Evolutionary conservation across 2,797 vertebrate species (phyloP).

Genomic region (Dicrostonyx torquatus): DNA sequence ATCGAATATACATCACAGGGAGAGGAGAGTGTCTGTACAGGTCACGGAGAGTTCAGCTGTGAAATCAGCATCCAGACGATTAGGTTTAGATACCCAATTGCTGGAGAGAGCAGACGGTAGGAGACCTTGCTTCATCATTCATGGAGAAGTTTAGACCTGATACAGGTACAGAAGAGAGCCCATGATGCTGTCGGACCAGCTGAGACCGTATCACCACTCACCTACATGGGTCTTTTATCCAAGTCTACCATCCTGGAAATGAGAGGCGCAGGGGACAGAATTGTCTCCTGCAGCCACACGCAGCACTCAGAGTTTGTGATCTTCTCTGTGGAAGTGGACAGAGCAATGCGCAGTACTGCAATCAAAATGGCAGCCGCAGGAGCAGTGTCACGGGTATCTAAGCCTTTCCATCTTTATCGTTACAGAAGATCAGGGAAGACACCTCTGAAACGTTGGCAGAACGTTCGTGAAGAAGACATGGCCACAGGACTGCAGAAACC

Average conservation of each 20-base stretch:
- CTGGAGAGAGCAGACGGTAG: background rate
- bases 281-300: background rate
- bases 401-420: background rate
- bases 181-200: background rate
- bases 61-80: background rate
- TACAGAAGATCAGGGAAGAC: background rate
- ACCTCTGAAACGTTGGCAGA: background rate
- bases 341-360: background rate
- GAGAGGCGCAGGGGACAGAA: background rate
- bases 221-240: background rate
- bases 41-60: background rate
- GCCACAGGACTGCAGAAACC: background rate
- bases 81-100: no score
- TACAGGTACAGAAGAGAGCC: background rate
- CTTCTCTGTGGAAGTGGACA: background rate
- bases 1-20: background rate
- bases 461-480: background rate
- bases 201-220: background rate
- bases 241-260: background rate
- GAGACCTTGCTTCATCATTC: background rate
- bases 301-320: background rate
- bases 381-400: no score
- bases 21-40: background rate
- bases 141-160: background rate
- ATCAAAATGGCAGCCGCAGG: background rate